Conservation (phyloP, 2,113 vertebrate species). For the Corythornis cristatus region DNA sequence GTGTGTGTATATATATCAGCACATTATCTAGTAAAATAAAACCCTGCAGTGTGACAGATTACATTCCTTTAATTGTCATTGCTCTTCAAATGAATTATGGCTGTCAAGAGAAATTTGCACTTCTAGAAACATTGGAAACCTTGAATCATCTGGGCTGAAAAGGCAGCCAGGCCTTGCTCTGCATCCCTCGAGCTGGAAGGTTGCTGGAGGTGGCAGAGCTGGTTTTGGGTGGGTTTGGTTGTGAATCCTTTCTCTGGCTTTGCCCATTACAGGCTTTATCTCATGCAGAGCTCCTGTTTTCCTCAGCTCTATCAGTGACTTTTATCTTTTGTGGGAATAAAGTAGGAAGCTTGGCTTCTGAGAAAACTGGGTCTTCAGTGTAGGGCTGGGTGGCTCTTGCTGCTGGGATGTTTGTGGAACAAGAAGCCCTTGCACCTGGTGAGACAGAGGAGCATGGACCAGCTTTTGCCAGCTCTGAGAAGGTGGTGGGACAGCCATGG, state of each 20-base stretch:
- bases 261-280: no score
- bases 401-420: no score
- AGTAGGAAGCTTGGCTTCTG: no score
- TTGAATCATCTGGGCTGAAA: background rate
- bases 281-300: no score
- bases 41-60: conserved; percentile 4
- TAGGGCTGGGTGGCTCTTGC: no score
- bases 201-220: background rate
- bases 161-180: background rate
- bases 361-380: no score
- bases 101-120: conserved; percentile 16
- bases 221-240: no score
- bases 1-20: background rate
- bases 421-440: no score
- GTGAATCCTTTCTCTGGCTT: no score
- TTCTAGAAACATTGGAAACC: background rate
- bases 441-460: background rate
- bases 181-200: background rate
- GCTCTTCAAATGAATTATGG: conserved; percentile 1
- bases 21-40: conserved; percentile 39
- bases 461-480: background rate
- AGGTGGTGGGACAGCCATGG: background rate
- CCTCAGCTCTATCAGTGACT: no score
- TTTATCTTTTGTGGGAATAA: no score
- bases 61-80: conserved; percentile 29